Evolutionary conservation across 2,888 invertebrate species (phyloP), one percentile per base, ranked within the genome.

Genomic region (Frankliniella fusca): DNA sequence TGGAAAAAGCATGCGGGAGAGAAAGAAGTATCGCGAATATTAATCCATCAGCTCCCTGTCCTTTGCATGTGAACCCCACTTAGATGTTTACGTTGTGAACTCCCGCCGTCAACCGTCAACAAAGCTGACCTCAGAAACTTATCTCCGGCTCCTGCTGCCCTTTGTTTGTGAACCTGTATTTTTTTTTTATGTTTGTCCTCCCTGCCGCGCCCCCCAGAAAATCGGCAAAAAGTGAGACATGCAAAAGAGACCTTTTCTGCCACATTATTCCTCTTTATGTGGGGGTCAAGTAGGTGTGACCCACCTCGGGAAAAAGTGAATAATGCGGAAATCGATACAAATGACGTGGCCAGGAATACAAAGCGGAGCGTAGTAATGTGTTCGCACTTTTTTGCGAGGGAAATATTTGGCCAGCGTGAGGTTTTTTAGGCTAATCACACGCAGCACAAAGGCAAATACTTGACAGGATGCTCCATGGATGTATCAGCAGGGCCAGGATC

Each of bases 231-330:
- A 76, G 11, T 23, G 54, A 8, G 9, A 23, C 70, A 76, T 76
- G 70, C 70, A 76, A 76, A 76, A 23, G 70, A 76, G 70, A 76
- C 70, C 27, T 76, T 76, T 76, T 76, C 70, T 76, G 70, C 70
- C 70, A 27, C 70, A 76, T 76, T 76, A 76, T 76, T 27, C 70
- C 12, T 23, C 27, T 70, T 70, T 70, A 23, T 23, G 70, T 9
- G 10, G 70, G 70, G 70, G 70, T 76, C 70, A 27, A 76, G 70
- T 76, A 27, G 70, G 70, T 23, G 70, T 76, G 70, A 76, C 70
- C 70, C 70, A 61, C 61, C n/a, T 61, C n/a, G 18, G n/a, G 61
- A 18, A 12, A 23, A 23, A 76, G 27, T 76, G 70, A 76, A 76
- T 76, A 27, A 76, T 23, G 70, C 27, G 70, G 70, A 76, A 23